Evolutionary conservation across 2,797 vertebrate species (phyloP), one percentile per base, ranked within the genome.

Genomic region (Cottoperca gobio): DNA sequence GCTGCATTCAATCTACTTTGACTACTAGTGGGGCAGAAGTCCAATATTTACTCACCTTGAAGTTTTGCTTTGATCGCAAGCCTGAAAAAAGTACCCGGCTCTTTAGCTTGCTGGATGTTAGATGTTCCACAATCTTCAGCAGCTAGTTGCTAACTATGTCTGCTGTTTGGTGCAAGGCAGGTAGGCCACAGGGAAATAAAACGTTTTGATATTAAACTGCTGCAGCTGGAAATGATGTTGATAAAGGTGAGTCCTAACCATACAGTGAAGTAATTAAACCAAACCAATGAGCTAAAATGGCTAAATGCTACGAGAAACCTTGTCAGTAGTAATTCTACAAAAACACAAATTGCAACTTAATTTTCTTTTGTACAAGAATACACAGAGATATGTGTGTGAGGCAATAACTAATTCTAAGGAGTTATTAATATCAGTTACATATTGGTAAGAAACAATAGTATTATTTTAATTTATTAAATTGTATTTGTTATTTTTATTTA

Each of bases 361-460:
- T 43, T 45, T 46, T 17, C 6, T 55, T 52, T 13, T 66, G 19
- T 71, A 5, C 39, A 65, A 31, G 16, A 66, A 71, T n/a, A 37
- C 39, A 54, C 48, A 55, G 49, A 55, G 26, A 54, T 54, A 23
- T n/a, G 21, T 60, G 8, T 0, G 33, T 23, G 31, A 59, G 28
- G 53, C 24, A 62, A 21, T 40, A 60, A 54, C 26, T 76, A 8
- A 64, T 72, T 71, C 68, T 71, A 35, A 16, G 5, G 14, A 46
- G 46, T 74, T 75, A 79, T 77, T 71, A 57, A 68, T 68, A 68
- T 65, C 57, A 58, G 50, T 68, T 60, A 70, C 70, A 72, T 57
- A 21, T 50, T 10, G 1, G 46, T 35, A 57, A 69, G 16, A 53
- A 55, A 10, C 57, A 70, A 46, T 65, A 52, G 62, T 45, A 21